Percentiles rank a stretch among this genome's conserved stretches.
These are phyloP conservation scores for Pantherophis guttatus DNA, from an alignment of 2,113 vertebrate species.

Conservation along the genomic window DNA sequence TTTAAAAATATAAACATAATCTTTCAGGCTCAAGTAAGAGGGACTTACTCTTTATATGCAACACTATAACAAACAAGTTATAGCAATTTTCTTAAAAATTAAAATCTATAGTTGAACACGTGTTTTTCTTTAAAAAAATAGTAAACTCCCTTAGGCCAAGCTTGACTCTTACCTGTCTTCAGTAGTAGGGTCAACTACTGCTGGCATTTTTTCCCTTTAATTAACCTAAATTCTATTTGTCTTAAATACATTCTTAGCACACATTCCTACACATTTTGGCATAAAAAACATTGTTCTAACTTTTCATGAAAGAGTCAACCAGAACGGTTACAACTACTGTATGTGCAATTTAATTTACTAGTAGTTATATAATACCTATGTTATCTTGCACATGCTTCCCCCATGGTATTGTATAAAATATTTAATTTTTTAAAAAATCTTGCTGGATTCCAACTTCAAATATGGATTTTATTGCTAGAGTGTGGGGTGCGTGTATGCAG, in stretches of 20 bases:
- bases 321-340: not conserved
- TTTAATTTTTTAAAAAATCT: not conserved
- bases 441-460: not conserved
- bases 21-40: not conserved
- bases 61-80: not conserved
- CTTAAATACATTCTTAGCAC: not conserved
- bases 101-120: not conserved
- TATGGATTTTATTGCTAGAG: not conserved
- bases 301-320: not conserved
- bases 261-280: not conserved
- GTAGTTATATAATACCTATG: not conserved
- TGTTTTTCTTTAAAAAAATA: not conserved
- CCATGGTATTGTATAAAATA: not conserved
- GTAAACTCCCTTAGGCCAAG: not conserved
- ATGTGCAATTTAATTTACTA: not conserved
- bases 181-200: not conserved
- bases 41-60: not conserved
- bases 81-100: not conserved
- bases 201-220: not conserved
- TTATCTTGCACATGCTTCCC: not conserved
- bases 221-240: not conserved
- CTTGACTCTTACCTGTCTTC: not conserved
- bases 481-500: not conserved
- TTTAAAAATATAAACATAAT: not conserved
- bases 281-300: not conserved